Evolutionary conservation across 92 coral and sea anemone species (phyloP), one percentile per base, ranked within the genome.

Genomic region (Zoanthus sociatus): DNA sequence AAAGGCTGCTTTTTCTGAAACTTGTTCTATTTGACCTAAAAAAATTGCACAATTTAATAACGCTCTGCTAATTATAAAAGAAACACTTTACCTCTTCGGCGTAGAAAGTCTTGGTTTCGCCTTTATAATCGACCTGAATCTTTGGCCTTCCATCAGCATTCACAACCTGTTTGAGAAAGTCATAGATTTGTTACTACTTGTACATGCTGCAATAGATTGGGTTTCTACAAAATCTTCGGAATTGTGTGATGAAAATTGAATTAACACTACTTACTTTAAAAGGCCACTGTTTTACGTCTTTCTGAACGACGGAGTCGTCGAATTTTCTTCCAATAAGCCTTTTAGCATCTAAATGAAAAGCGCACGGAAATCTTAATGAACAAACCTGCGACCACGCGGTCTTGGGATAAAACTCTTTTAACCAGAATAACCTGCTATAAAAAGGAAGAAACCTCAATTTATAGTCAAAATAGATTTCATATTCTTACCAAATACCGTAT

Each of bases 221-320:
- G 31, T 5, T 10, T 4, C 20, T 12, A 11, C 17, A 5, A 37
- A 74, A 74, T 16, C 9, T 18, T 37, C 42, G 26, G 44, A 74
- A 16, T 2, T 11, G 10, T 50, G 9, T 50, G 9, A 7, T 11
- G 7, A 48, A 75, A 9, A n/a, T 7, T 48, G 8, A 1, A 48
- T 18, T 26, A 26, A 26, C 26, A 61, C 5, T 37, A 17, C 81
- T 50, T 76, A 76, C 98, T 53, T 88, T 76, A 69, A 96, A 96
- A n/a, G 98, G 98, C 98, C 98, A 96, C 79, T 92, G 98, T 81
- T 94, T 92, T 91, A 90, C 89, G 83, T 96, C 98, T 0, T 90
- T 53, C 33, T 83, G 91, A 26, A 96, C 98, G 3, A 90, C 71
- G 1, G 63, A 6, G 13, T 96, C 98, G 69, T 94, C 94, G 90